Conservation (phyloP, 2,113 vertebrate genomes). For the Malurus melanocephalus region DNA sequence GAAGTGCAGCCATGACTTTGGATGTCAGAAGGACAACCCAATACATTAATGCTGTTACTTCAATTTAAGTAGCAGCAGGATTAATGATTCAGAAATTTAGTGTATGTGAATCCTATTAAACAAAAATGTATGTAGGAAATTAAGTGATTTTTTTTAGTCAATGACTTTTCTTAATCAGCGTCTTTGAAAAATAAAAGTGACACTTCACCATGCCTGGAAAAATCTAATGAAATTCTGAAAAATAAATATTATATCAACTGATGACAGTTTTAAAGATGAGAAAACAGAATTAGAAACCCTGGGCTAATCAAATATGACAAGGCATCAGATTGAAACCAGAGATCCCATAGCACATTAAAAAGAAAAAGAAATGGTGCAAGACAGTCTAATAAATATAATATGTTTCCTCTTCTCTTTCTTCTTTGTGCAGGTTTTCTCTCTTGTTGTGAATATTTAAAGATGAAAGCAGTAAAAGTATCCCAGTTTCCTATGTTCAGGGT, state of each 20-base stretch:
- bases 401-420: not conserved
- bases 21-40: not conserved
- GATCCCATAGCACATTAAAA: not conserved
- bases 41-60: not conserved
- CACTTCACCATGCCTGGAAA: not conserved
- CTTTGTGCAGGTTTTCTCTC: not conserved
- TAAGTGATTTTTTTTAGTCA: not conserved
- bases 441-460: conserved; percentile 30
- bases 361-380: conserved; percentile 13
- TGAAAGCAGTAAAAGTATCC: not conserved
- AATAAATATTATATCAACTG: conserved; percentile 13
- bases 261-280: not conserved
- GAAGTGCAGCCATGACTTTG: not conserved
- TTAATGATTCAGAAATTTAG: not conserved
- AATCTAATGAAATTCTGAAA: not conserved
- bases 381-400: conserved; percentile 43
- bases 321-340: not conserved
- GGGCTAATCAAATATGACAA: conserved; percentile 39
- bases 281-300: conserved; percentile 22
- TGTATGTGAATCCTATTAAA: not conserved
- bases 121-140: not conserved
- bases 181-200: not conserved
- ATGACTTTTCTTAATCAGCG: not conserved
- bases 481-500: not conserved
- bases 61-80: not conserved